Conservation (phyloP, 2,113 vertebrate genomes). For the Actenoides hombroni region DNA sequence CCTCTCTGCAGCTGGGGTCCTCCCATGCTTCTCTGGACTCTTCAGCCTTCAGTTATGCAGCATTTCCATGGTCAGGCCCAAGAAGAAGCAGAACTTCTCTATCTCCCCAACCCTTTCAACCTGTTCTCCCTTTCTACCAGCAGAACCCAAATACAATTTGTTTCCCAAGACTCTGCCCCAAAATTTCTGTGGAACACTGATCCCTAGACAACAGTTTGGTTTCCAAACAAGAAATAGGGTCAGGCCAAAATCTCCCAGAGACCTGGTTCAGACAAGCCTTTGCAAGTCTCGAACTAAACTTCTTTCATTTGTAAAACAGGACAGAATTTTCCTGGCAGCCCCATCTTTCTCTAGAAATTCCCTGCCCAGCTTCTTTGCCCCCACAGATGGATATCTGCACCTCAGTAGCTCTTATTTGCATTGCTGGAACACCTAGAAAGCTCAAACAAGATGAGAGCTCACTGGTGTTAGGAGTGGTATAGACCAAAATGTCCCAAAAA, state of each 20-base stretch:
- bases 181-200: neutral
- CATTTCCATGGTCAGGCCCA: neutral
- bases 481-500: neutral
- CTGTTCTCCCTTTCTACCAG: neutral
- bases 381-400: neutral
- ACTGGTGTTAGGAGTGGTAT: neutral
- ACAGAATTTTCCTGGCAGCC: neutral
- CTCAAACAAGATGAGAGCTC: neutral
- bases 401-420: slow-evolving; percentile 1
- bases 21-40: neutral
- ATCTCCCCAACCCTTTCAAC: neutral
- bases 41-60: neutral
- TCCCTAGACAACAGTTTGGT: neutral
- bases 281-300: neutral
- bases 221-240: slow-evolving; percentile 12
- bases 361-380: neutral
- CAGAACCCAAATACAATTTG: neutral
- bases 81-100: neutral
- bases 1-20: neutral
- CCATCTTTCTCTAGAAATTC: neutral
- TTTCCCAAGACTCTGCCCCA: neutral
- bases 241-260: neutral
- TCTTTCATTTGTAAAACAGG: slow-evolving; percentile 37
- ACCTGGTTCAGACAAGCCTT: neutral
- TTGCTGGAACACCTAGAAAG: slow-evolving; percentile 38